Evolutionary conservation across 2,113 vertebrate species (phyloP), one percentile per base, ranked within the genome.

Genomic region (Phylloscopus trochiloides): DNA sequence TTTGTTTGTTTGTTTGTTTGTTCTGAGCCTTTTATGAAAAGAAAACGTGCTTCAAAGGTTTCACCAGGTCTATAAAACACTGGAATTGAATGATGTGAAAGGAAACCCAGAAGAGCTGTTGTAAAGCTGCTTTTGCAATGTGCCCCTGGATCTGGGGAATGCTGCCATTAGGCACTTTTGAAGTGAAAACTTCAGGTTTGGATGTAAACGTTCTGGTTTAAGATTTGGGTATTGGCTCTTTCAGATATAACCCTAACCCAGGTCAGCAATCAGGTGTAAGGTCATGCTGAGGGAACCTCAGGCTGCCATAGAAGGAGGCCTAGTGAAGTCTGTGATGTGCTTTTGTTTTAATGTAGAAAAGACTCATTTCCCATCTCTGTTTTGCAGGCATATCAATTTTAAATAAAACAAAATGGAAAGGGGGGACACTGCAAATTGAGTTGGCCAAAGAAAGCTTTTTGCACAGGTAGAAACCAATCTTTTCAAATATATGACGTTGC

Each of bases 371-470:
- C 14, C 12, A 3, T 78, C 57, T 91, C 52, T 96, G 22, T 43
- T 94, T 96, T 86, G 80, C 75, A 99, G 99, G 99, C 95, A 58
- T 99, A 92, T 99, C 98, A 4, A 10, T 98, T 92, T 96, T 99
- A 93, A 99, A 99, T 97, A 99, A 99, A 97, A 98, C 99, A 47
- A 99, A 98, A 96, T 99, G 99, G 99, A 99, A 99, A 97, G 99
- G 99, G 66, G 99, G 98, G 75, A 99, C 98, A 3, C 96, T 99
- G 68, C 98, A 99, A 96, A 99, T 99, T 63, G 99, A 99, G 96
- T 76, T 98, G 50, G 99, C 99, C 76, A 99, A 99, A 94, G 99
- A 99, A 98, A 99, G 98, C 88, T 99, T 99, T 97, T 96, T 99
- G 76, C 98, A 99, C 71, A 98, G 98, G 99, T 99, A 97, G 88